These are phyloP conservation scores for Danio aesculapii DNA, from an alignment of 2,797 vertebrate genomes.

Conservation along the genomic window DNA sequence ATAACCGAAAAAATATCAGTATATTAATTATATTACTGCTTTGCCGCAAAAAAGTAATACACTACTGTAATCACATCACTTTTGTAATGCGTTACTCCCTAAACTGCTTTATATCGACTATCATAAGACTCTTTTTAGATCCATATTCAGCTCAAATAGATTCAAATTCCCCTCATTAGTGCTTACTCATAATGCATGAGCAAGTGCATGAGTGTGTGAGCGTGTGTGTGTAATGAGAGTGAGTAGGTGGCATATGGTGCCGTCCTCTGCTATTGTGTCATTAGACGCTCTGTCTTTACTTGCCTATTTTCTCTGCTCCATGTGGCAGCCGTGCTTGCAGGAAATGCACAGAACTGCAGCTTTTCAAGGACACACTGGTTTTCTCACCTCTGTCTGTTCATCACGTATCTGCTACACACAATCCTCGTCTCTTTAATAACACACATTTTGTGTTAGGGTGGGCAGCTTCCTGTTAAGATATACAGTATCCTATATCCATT, in stretches of 20 bases:
- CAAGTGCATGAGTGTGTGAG: neutral
- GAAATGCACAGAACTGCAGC: slow-evolving; percentile 54
- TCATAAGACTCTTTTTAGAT: neutral
- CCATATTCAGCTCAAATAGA: slow-evolving; percentile 16
- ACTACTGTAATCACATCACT: too few species aligned
- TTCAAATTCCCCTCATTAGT: slow-evolving; percentile 18
- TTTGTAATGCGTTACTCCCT: too few species aligned
- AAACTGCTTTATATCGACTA: neutral
- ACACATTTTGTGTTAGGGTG: too few species aligned
- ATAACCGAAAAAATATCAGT: too few species aligned
- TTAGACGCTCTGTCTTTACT: slow-evolving; percentile 59
- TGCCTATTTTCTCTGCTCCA: slow-evolving; percentile 49
- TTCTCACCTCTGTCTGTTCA: slow-evolving; percentile 9
- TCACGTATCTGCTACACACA: slow-evolving; percentile 13
- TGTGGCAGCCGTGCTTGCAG: slow-evolving; percentile 27
- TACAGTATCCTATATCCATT: too few species aligned
- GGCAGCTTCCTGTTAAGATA: too few species aligned
- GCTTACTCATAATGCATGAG: slow-evolving; percentile 11
- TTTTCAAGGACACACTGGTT: slow-evolving; percentile 58
- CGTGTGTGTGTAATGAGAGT: slow-evolving; percentile 40
- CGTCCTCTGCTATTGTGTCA: slow-evolving; percentile 46
- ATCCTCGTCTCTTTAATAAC: neutral
- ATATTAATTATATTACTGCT: too few species aligned
- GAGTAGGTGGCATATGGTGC: slow-evolving; percentile 57
- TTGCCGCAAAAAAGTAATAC: too few species aligned